A percentile compares a stretch with the other conserved stretches of the same genome.
phyloP scores from a whole-genome alignment of 2,113 vertebrate genomes.

The Callipepla californica region DNA sequence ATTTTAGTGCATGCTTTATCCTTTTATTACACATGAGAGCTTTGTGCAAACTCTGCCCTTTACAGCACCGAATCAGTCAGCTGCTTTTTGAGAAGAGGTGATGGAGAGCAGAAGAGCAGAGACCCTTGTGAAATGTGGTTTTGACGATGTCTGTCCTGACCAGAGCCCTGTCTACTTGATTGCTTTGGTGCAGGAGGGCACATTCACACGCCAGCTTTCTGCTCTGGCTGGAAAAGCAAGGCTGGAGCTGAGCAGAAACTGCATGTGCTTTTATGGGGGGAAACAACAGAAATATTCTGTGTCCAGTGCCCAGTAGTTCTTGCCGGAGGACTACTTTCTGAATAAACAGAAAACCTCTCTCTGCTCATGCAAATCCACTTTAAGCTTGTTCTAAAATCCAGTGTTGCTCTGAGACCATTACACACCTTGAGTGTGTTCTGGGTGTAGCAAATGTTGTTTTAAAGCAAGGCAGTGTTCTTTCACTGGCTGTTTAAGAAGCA shows the following conservation, averaged over 20 bases:
- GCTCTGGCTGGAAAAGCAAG: not conserved
- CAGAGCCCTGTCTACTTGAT: not conserved
- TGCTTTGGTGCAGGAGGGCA: not conserved
- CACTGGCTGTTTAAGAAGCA: slow-evolving; percentile 64
- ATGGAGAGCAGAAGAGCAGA: not conserved
- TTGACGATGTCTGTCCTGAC: not conserved
- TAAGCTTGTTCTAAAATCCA: not conserved
- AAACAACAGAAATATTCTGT: not conserved
- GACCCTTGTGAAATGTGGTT: fast-evolving
- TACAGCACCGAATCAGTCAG: not conserved
- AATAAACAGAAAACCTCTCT: not conserved
- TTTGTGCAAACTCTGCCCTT: not conserved
- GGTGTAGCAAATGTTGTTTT: not conserved
- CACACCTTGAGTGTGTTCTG: fast-evolving
- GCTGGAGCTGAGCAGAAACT: not conserved
- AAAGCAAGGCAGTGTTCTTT: slow-evolving; percentile 39
- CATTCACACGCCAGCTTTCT: fast-evolving
- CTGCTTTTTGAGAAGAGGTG: not conserved
- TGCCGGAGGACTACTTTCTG: not conserved
- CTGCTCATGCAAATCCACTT: not conserved
- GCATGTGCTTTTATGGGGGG: not conserved
- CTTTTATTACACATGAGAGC: not conserved
- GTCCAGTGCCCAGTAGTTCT: not conserved
- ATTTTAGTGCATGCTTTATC: not conserved
- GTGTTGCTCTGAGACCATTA: not conserved